Conservation (phyloP, 1,140 invertebrate genomes). For the Tribolium castaneum region DNA sequence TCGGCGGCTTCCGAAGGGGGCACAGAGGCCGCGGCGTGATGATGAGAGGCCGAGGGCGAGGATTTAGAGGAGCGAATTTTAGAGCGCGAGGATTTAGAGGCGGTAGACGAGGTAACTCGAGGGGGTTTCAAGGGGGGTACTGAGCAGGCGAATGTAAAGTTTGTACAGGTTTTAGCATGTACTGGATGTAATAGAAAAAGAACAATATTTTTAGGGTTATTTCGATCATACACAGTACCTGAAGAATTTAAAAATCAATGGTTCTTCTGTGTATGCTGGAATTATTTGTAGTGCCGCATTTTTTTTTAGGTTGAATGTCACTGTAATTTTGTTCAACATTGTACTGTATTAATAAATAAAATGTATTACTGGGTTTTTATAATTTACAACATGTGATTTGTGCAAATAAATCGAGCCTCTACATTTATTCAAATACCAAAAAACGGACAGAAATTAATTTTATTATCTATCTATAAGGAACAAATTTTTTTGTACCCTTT, state of each 20-base stretch:
- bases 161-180: slow-evolving; percentile 10
- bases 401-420: not conserved
- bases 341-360: slow-evolving; percentile 13
- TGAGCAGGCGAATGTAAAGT: not conserved
- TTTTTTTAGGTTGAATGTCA: not conserved
- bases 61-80: slow-evolving; percentile 34
- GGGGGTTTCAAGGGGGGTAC: slow-evolving; percentile 50
- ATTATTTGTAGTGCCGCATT: not conserved
- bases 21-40: not conserved
- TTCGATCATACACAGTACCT: slow-evolving; percentile 11
- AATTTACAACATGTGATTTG: not conserved
- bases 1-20: not conserved
- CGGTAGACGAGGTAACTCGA: slow-evolving; percentile 48
- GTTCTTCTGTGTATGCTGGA: not conserved
- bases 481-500: too few relatives aligned
- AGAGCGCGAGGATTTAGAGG: slow-evolving; percentile 31
- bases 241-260: not conserved
- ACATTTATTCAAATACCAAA: not conserved
- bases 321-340: slow-evolving; percentile 20
- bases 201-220: not conserved
- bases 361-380: slow-evolving; percentile 21
- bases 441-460: not conserved
- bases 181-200: not conserved
- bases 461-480: not conserved
- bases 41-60: slow-evolving; percentile 2